Percentiles rank a stretch among this genome's conserved stretches.
These are phyloP conservation scores for Meliscaeva auricollis DNA, from an alignment of 2,888 invertebrate species.

Conservation along the genomic window DNA sequence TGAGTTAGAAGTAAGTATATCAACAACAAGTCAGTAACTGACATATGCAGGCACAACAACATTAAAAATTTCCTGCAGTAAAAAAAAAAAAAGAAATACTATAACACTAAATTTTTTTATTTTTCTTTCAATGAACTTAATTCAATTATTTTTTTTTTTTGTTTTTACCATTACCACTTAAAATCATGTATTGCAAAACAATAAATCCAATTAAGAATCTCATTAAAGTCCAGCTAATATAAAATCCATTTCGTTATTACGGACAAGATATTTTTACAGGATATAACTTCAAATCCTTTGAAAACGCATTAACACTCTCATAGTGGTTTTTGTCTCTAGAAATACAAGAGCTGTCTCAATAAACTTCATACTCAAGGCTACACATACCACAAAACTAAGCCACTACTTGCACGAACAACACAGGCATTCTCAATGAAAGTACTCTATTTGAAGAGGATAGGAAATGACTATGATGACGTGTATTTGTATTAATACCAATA, in stretches of 20 bases:
- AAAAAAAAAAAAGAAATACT: too few species aligned
- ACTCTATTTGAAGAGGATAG: neutral
- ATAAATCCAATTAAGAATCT: slow-evolving; percentile 59
- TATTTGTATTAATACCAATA: slow-evolving; percentile 61
- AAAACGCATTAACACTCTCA: slow-evolving; percentile 20
- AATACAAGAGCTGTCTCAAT: too few species aligned
- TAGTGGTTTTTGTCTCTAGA: neutral
- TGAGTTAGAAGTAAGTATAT: too few species aligned
- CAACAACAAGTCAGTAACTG: too few species aligned
- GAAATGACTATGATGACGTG: slow-evolving; percentile 18
- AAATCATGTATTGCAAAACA: slow-evolving; percentile 8
- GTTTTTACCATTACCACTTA: neutral
- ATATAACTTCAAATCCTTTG: slow-evolving; percentile 38
- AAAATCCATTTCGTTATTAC: slow-evolving; percentile 7
- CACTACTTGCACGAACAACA: slow-evolving; percentile 4
- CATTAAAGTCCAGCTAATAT: neutral
- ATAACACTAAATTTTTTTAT: too few species aligned
- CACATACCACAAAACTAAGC: slow-evolving; percentile 35
- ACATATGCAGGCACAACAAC: too few species aligned
- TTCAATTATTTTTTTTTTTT: neutral
- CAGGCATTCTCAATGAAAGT: slow-evolving; percentile 1
- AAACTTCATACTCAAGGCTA: slow-evolving; percentile 1
- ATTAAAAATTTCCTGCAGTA: too few species aligned
- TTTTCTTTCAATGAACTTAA: too few species aligned
- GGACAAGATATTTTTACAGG: slow-evolving; percentile 48